Percentiles rank a stretch among this genome's conserved stretches.
These are phyloP conservation scores for Didymodactylos carnosus DNA, from an alignment of 2,888 invertebrate species.

Conservation along the genomic window DNA sequence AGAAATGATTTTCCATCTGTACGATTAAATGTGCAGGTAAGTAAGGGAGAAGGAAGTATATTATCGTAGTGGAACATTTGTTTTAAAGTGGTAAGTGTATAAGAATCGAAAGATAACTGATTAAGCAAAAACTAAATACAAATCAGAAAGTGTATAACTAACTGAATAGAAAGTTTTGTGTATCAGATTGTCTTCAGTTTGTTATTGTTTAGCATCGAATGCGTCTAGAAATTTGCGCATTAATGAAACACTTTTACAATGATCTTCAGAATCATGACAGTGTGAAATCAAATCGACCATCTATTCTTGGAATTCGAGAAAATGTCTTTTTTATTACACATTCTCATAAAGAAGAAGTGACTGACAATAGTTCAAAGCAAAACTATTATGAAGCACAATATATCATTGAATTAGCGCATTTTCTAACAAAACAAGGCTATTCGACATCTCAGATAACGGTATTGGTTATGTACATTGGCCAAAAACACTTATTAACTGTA, in stretches of 20 bases:
- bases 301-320: slow-evolving; percentile 18
- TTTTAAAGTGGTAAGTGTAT: no score
- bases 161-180: neutral
- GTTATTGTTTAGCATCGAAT: slow-evolving; percentile 33
- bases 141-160: no score
- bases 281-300: slow-evolving; percentile 16
- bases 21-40: slow-evolving; percentile 34
- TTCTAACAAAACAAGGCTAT: slow-evolving; percentile 28
- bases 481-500: slow-evolving; percentile 16
- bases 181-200: neutral
- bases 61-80: no score
- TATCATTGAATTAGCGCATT: slow-evolving; percentile 19
- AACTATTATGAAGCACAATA: slow-evolving; percentile 27
- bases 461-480: slow-evolving; percentile 28
- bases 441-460: slow-evolving; percentile 23
- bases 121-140: no score
- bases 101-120: no score
- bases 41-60: no score
- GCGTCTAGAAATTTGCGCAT: slow-evolving; percentile 26
- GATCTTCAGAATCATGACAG: slow-evolving; percentile 21
- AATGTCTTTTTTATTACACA: slow-evolving; percentile 28
- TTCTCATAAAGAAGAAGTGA: slow-evolving; percentile 19
- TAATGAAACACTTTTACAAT: slow-evolving; percentile 25
- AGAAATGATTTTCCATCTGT: slow-evolving; percentile 45
- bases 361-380: slow-evolving; percentile 21